Base-by-base conservation (phyloP, 2,888 invertebrate species). In the Alsophila aescularia region DNA sequence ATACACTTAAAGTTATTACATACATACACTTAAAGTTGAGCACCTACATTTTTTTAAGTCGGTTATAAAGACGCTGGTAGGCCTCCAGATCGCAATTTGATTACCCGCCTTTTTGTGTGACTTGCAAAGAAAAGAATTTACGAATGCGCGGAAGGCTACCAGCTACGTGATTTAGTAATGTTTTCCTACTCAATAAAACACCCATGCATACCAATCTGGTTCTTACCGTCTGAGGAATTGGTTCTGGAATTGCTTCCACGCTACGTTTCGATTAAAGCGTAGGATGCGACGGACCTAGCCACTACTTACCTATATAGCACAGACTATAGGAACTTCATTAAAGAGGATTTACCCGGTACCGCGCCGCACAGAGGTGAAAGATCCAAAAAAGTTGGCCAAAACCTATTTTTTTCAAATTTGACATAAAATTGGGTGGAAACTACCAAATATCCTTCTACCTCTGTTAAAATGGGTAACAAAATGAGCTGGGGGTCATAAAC, bases 141-240 rank as follows among this genome's bases (percentile, higher is more conserved):
- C 48, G 31, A 48, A 54, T 45, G 24, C 49, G 54, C 53, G 40
- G 41, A 41, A 42, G 56, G 42, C 27, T 36, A 47, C 50, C 48
- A 9, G 42, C 52, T 58, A 60, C 62, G 60, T 64, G 60, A 62
- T 62, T 58, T 43, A 56, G 15, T 51, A 43, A 58, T 52, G 53
- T 62, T 64, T 62, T 62, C 62, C 62, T 62, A 34, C 50, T 56
- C 49, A 40, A 49, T 56, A 49, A 57, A 47, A 31, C 24, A 36
- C 13, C 14, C 7, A 18, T 40, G 16, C 8, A 10, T 31, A 16
- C 34, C 41, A 58, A 45, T 60, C 0, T 54, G 48, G 13, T 15
- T 41, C 62, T 54, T 58, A 43, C 54, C 13, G 32, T 12, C 31
- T 29, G 34, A 18, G 35, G 6, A 7, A 14, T 59, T 52, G 7